Evolutionary conservation across 2,113 vertebrate species (phyloP).

Genomic region (Caloenas nicobarica): DNA sequence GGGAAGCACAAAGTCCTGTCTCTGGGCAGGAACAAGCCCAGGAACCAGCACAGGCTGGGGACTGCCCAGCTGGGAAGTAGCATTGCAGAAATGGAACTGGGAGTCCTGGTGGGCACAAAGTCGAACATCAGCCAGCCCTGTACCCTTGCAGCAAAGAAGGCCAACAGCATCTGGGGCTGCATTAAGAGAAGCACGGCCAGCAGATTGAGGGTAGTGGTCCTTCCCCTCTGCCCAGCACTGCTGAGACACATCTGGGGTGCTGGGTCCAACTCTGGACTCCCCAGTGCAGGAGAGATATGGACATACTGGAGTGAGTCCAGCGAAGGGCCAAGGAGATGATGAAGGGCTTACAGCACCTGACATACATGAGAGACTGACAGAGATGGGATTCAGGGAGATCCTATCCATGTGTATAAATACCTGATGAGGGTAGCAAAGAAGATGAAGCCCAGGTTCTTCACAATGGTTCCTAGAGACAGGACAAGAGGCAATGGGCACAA

Average conservation of each 20-base stretch:
- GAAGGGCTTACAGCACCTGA: neutral
- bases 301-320: neutral
- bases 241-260: accelerated
- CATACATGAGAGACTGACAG: neutral
- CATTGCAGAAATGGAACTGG: neutral
- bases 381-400: neutral
- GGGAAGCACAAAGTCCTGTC: neutral
- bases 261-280: neutral
- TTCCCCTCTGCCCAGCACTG: neutral
- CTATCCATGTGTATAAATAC: neutral
- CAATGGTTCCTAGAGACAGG: neutral
- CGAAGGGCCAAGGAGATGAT: neutral
- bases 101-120: neutral
- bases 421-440: neutral
- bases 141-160: neutral
- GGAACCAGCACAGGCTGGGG: neutral
- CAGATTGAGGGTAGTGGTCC: neutral
- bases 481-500: neutral
- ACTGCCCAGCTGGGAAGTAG: neutral
- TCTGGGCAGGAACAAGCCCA: neutral
- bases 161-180: neutral
- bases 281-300: neutral
- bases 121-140: neutral
- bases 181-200: neutral
- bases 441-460: neutral